A percentile compares a stretch with the other conserved stretches of the same genome.
Conservation (phyloP, 2,888 invertebrate genomes). For the Hyles lineata region DNA sequence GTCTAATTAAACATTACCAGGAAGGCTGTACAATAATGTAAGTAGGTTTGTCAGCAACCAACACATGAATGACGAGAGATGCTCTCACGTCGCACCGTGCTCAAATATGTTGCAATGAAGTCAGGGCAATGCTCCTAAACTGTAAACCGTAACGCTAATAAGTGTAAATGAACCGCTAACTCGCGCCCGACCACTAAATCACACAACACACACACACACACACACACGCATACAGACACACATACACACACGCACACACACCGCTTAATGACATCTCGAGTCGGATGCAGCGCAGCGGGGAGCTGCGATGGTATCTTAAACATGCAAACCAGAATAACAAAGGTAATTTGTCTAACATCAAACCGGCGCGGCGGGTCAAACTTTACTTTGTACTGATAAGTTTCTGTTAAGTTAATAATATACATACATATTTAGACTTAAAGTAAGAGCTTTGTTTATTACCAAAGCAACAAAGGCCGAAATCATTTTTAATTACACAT, state of each 20-base stretch:
- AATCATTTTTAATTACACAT: not conserved
- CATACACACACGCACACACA: not conserved
- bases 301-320: conserved; percentile 4
- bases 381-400: not conserved
- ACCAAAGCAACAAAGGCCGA: not conserved
- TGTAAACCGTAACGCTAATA: conserved; percentile 31
- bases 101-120: conserved; percentile 10
- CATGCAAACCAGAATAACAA: conserved; percentile 2
- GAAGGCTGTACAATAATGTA: not conserved
- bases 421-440: not conserved
- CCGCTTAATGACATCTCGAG: conserved; percentile 5
- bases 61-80: not conserved
- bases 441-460: not conserved
- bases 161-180: conserved; percentile 31
- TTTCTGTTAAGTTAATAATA: not conserved
- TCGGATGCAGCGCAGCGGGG: conserved; percentile 9
- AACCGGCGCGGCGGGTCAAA: not conserved
- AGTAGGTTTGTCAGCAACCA: not conserved
- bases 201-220: conserved; percentile 20
- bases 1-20: no score
- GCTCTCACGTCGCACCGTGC: not conserved
- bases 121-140: conserved; percentile 30
- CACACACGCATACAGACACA: not conserved
- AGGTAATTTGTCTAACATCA: conserved; percentile 13
- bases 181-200: conserved; percentile 23